phyloP scores from a whole-genome alignment of 2,113 vertebrate genomes.

The Castor canadensis region DNA sequence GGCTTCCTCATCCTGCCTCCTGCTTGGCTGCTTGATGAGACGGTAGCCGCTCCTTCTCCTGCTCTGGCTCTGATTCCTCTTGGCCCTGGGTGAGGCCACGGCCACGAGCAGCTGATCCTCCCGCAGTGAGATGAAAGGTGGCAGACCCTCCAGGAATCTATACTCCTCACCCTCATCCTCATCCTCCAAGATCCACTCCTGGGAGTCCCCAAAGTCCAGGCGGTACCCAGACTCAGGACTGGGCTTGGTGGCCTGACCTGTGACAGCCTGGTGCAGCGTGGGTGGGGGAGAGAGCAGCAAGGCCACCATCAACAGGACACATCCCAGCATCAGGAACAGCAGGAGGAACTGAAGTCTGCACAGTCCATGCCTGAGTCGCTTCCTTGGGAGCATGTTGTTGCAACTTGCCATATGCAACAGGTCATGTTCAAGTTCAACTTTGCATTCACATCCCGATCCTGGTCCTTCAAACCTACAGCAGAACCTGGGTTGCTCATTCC shows the following conservation, averaged over 20 bases:
- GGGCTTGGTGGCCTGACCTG: conserved; percentile 67
- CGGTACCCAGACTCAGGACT: conserved; percentile 66
- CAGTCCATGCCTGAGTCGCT: conserved; percentile 80
- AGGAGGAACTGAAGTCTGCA: conserved; percentile 84
- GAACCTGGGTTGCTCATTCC: conserved; percentile 58
- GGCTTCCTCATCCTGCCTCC: conserved; percentile 67
- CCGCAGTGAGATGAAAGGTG: conserved; percentile 86
- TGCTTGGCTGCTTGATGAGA: conserved; percentile 81
- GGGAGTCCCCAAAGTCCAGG: conserved; percentile 82
- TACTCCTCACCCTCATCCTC: conserved; percentile 84
- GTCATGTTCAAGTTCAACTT: conserved; percentile 84
- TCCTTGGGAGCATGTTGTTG: conserved; percentile 87
- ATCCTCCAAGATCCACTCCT: conserved; percentile 86
- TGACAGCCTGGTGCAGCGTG: conserved; percentile 66
- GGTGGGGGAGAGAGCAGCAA: conserved; percentile 82
- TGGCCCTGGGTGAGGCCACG: conserved; percentile 78
- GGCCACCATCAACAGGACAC: conserved; percentile 83
- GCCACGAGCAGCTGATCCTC: conserved; percentile 91
- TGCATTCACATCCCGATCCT: conserved; percentile 23
- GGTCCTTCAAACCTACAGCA: conserved; percentile 47
- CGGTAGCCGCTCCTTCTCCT: conserved; percentile 84
- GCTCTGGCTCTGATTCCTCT: conserved; percentile 80
- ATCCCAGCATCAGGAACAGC: conserved; percentile 85
- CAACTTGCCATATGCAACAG: conserved; percentile 78
- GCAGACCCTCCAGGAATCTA: conserved; percentile 80